These are phyloP conservation scores for Cerceris rybyensis DNA, from an alignment of 2,888 invertebrate genomes.

Conservation along the genomic window DNA sequence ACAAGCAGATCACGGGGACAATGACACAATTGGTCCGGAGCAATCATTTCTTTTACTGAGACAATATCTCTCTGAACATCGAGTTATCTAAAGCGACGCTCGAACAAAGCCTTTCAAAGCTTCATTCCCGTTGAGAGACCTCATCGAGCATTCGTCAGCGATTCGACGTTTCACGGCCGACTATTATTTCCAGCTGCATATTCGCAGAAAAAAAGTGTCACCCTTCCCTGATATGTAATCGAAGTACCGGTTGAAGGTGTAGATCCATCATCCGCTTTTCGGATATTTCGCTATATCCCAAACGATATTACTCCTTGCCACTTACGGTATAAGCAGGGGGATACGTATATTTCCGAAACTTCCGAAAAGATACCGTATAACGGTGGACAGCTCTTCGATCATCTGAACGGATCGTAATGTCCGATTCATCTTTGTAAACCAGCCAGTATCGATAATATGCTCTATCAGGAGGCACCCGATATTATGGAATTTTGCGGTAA, in stretches of 20 bases:
- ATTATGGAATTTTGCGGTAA: not conserved
- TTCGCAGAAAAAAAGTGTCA: not conserved
- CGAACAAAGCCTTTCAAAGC: constrained; percentile 40
- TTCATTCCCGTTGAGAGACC: constrained; percentile 17
- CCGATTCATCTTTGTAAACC: constrained; percentile 62
- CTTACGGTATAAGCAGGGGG: not conserved
- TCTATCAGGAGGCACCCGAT: constrained; percentile 47
- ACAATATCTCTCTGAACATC: constrained; percentile 30
- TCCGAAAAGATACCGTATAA: constrained; percentile 16
- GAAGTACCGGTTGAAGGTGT: no score
- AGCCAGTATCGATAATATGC: constrained; percentile 49
- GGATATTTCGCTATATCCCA: not conserved
- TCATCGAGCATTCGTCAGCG: constrained; percentile 10
- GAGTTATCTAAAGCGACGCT: constrained; percentile 42
- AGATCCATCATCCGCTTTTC: not conserved
- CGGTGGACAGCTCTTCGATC: constrained; percentile 55
- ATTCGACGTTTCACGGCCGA: not conserved
- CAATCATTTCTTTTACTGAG: constrained; percentile 21
- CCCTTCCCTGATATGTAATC: no score
- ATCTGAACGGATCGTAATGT: constrained; percentile 36
- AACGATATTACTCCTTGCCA: not conserved
- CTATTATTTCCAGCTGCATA: not conserved
- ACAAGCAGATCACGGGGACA: constrained; percentile 14
- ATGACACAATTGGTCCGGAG: constrained; percentile 43
- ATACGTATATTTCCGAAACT: constrained; percentile 6